Evolutionary conservation across 2,888 invertebrate genomes (phyloP).

Genomic region (Polydesmus complanatus): DNA sequence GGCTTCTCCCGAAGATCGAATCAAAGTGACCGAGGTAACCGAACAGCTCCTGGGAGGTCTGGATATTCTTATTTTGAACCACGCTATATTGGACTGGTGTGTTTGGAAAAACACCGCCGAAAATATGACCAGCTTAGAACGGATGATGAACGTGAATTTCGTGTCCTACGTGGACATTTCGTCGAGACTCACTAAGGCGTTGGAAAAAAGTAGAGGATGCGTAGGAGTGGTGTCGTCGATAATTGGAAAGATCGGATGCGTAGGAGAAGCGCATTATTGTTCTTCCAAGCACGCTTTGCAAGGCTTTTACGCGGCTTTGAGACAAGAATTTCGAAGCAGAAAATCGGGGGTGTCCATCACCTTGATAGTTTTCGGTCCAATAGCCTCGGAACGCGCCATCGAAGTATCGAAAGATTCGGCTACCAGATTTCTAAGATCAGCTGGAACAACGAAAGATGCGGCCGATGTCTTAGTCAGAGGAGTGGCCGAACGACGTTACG

Average conservation of each 20-base stretch:
- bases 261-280: background rate
- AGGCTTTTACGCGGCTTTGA: background rate
- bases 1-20: background rate
- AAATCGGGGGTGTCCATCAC: background rate
- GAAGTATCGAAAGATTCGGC: no score
- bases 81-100: background rate
- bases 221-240: constrained; percentile 28
- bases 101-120: background rate
- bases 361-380: background rate
- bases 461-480: no score
- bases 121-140: background rate
- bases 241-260: constrained; percentile 20
- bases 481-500: no score
- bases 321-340: constrained; percentile 5
- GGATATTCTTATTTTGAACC: constrained; percentile 5
- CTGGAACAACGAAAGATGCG: no score
- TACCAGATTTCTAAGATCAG: no score
- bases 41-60: background rate
- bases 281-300: background rate
- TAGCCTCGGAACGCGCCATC: background rate
- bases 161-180: constrained; percentile 29
- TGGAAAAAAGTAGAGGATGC: constrained; percentile 25
- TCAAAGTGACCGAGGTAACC: background rate
- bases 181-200: constrained; percentile 26
- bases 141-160: constrained; percentile 27